Conservation (phyloP, 1,140 invertebrate species). For the Apocrypta bakeri region DNA sequence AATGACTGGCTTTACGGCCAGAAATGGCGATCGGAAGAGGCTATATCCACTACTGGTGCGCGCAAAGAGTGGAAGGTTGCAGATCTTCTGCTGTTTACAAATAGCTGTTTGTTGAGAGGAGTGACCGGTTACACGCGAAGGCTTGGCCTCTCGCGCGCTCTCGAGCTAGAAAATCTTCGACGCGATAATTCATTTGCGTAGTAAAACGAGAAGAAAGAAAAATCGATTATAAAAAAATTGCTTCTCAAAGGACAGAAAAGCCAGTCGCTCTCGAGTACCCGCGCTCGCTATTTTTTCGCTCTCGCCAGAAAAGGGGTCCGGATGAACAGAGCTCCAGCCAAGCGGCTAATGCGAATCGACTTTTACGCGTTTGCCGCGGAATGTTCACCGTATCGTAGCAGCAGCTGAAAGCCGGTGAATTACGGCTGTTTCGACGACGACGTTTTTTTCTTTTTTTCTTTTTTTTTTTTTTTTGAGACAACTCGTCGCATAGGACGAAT, state of each 20-base stretch:
- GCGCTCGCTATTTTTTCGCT: not conserved
- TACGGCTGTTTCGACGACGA: constrained; percentile 38
- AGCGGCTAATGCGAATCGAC: constrained; percentile 33
- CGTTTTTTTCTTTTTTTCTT: no score
- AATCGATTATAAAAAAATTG: not conserved
- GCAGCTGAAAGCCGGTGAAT: not conserved
- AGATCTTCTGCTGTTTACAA: not conserved
- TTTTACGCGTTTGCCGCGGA: constrained; percentile 24
- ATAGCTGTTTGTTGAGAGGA: not conserved
- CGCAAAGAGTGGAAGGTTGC: not conserved
- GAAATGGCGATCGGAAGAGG: constrained; percentile 10
- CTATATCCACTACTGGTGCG: not conserved
- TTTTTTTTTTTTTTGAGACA: no score
- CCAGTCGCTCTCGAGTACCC: not conserved
- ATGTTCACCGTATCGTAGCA: not conserved
- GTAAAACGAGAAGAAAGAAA: no score
- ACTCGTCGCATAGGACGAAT: no score
- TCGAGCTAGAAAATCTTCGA: no score
- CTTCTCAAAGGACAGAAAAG: not conserved
- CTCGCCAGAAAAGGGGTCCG: not conserved
- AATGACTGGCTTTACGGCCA: constrained; percentile 13
- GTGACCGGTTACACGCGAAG: not conserved
- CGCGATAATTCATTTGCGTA: no score
- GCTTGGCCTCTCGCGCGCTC: no score
- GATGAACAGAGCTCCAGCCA: constrained; percentile 36